Percentiles rank a stretch among this genome's conserved stretches.
Evolutionary conservation across 2,888 invertebrate genomes (phyloP).

Genomic region (Exephanes ischioxanthus): DNA sequence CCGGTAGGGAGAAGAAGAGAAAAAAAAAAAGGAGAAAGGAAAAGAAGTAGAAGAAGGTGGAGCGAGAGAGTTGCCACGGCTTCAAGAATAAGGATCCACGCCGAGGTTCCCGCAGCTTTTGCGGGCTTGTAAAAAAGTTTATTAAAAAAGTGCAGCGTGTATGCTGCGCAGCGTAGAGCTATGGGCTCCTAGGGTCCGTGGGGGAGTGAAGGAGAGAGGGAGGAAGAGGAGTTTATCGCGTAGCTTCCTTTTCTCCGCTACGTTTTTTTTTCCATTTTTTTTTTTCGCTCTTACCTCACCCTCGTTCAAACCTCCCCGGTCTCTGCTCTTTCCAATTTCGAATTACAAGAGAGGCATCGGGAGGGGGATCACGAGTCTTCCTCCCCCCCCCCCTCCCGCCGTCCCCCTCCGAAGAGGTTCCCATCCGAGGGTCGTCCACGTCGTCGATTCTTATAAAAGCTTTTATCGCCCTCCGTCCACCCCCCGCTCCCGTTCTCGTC

Average conservation of each 20-base stretch:
- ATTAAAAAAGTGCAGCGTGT: slow-evolving; percentile 65
- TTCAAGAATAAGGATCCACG: slow-evolving; percentile 59
- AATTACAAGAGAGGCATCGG: slow-evolving; percentile 51
- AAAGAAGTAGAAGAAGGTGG: slow-evolving; percentile 6
- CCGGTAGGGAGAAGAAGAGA: slow-evolving; percentile 23
- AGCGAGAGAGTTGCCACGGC: slow-evolving; percentile 44
- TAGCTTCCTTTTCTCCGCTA: slow-evolving; percentile 17
- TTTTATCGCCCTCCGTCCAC: slow-evolving; percentile 49
- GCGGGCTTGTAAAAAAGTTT: slow-evolving; percentile 66
- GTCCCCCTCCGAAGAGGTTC: not conserved
- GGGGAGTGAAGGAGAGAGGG: slow-evolving; percentile 2
- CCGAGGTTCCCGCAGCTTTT: slow-evolving; percentile 55
- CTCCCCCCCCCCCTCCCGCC: not conserved
- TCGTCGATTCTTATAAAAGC: slow-evolving; percentile 64
- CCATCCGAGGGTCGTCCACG: slow-evolving; percentile 27
- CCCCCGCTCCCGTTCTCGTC: slow-evolving; percentile 35
- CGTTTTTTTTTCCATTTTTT: slow-evolving; percentile 6
- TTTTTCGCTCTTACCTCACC: slow-evolving; percentile 43
- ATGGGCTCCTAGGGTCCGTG: not conserved
- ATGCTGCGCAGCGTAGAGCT: slow-evolving; percentile 8
- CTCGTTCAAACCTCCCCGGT: slow-evolving; percentile 44
- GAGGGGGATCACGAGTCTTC: not conserved
- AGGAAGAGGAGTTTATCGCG: slow-evolving; percentile 61
- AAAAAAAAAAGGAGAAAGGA: slow-evolving; percentile 18
- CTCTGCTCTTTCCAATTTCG: slow-evolving; percentile 51